phyloP scores from a whole-genome alignment of 2,797 vertebrate species.

The Peromyscus aztecus region DNA sequence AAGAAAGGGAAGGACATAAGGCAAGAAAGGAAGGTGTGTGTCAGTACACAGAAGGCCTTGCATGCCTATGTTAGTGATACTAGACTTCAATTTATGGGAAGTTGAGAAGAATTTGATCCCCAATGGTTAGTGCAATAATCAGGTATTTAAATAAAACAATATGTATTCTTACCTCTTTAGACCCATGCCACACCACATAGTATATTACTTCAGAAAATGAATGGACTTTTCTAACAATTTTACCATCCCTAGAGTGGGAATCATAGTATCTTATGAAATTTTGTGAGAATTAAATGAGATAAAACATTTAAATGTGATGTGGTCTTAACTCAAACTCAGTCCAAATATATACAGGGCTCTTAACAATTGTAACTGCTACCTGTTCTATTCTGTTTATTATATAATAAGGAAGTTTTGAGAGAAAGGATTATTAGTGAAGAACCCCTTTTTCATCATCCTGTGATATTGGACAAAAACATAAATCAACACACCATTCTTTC shows the following conservation, averaged over 20 bases:
- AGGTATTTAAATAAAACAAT: conserved; percentile 14
- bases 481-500: conserved; percentile 78
- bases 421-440: conserved; percentile 38
- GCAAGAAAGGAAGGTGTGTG: not conserved
- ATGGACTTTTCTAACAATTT: not conserved
- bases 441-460: conserved; percentile 72
- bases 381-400: not conserved
- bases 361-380: not conserved
- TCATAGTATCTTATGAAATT: not conserved
- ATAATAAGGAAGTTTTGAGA: not conserved
- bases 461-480: conserved; percentile 83
- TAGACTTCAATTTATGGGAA: not conserved
- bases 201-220: conserved; percentile 16
- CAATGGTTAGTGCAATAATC: conserved; percentile 17
- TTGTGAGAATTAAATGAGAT: conserved; percentile 1
- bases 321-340: not conserved
- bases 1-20: not conserved
- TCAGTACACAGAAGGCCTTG: not conserved
- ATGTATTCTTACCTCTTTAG: not conserved
- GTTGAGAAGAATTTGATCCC: not conserved
- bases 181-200: conserved; percentile 1
- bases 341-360: not conserved
- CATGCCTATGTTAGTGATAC: not conserved
- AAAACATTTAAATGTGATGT: not conserved
- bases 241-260: not conserved